Evolutionary conservation across 2,797 vertebrate species (phyloP), one percentile per base, ranked within the genome.

Genomic region (Buphagus erythrorhynchus): DNA sequence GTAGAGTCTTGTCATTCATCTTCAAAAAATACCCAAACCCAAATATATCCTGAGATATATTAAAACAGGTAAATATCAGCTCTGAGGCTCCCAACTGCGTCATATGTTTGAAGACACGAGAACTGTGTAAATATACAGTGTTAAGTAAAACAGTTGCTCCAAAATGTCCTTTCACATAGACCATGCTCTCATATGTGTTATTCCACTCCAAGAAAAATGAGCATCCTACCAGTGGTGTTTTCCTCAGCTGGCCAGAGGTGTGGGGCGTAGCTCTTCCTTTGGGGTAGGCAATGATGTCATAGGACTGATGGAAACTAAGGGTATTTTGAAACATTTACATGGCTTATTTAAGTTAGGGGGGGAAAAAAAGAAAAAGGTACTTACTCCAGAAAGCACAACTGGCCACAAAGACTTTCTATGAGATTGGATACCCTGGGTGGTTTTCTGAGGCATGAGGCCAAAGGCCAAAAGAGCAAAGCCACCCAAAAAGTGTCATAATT

Each of bases 401-500:
- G 48, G 61, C 95, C 96, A 92, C 77, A 96, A 93, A 94, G 72
- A 9, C 54, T 77, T 92, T 82, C 91, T 96, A 35, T 83, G 92
- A 92, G 91, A 86, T 54, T 36, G 82, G 73, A 90, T 95, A 95
- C 59, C 67, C 82, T 86, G 91, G 55, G 79, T 95, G 92, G 94
- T 94, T 96, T 96, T 90, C 79, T 78, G 86, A 96, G 93, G 94
- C 74, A 93, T 6, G 57, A 87, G 92, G 92, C 87, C 95, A 93
- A 97, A 96, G 97, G 90, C 90, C 90, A 93, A 97, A 94, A 89
- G 91, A 95, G 85, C 78, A 95, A 94, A 97, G 91, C 94, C 96
- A 97, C 93, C 88, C 94, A 92, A 96, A 95, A 97, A 93, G 95
- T 94, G 95, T 93, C 96, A 93, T 96, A 96, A 96, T 97, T 97